Percentiles rank a stretch among this genome's conserved stretches.
Evolutionary conservation across 2,888 invertebrate genomes (phyloP).

Genomic region (Thecophora atra): DNA sequence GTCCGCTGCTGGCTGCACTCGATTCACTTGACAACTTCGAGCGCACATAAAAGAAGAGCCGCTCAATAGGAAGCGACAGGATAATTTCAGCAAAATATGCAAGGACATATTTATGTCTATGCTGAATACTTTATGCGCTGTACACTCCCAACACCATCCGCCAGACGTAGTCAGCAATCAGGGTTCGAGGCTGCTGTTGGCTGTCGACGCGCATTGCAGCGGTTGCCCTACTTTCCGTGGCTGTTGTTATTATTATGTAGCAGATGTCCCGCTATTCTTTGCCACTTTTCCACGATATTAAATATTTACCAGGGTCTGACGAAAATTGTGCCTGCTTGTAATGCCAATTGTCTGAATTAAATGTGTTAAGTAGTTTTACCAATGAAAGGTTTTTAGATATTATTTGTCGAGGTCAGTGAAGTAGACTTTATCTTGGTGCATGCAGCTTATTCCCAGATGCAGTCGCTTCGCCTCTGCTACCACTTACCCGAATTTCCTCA

Average conservation of each 20-base stretch:
- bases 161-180: constrained; percentile 1
- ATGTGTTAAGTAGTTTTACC: no score
- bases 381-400: no score
- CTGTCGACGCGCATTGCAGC: background rate
- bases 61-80: constrained; percentile 27
- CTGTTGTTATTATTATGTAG: background rate
- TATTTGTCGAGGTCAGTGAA: no score
- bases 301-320: no score
- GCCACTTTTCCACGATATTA: background rate
- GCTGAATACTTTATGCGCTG: constrained; percentile 29
- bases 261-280: background rate
- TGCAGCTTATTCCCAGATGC: no score
- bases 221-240: constrained; percentile 5
- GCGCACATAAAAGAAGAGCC: constrained; percentile 28
- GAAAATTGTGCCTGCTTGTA: no score
- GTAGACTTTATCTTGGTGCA: no score
- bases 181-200: background rate
- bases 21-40: constrained; percentile 20
- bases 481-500: no score
- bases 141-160: background rate
- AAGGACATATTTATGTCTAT: constrained; percentile 30
- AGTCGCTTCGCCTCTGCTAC: no score
- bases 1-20: background rate
- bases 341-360: no score
- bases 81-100: constrained; percentile 33